These are phyloP conservation scores for Carcina quercana DNA, from an alignment of 2,888 invertebrate species.

Conservation along the genomic window DNA sequence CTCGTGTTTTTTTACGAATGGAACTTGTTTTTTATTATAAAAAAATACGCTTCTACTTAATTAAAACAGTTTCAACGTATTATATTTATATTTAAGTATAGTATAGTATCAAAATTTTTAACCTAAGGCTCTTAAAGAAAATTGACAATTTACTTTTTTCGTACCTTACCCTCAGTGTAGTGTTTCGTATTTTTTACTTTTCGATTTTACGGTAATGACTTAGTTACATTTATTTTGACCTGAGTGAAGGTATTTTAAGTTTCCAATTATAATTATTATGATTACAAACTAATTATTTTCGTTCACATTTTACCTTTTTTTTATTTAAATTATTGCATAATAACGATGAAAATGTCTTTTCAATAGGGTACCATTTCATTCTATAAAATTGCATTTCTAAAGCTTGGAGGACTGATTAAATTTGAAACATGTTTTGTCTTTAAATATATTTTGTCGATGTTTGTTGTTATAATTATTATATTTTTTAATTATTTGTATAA, in stretches of 20 bases:
- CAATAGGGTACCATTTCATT: constrained; percentile 53
- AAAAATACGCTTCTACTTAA: constrained; percentile 69
- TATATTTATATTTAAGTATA: constrained; percentile 70
- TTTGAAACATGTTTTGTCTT: constrained; percentile 72
- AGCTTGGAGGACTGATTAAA: constrained; percentile 69
- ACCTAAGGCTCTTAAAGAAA: constrained; percentile 59
- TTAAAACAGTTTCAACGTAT: constrained; percentile 66
- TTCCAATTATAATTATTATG: constrained; percentile 40
- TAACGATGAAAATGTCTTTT: constrained; percentile 54
- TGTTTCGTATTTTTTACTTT: constrained; percentile 31
- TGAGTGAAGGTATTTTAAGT: constrained; percentile 48
- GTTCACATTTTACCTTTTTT: constrained; percentile 31
- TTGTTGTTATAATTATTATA: constrained; percentile 77
- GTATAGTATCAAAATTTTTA: constrained; percentile 57
- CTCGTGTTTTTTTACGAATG: constrained; percentile 36
- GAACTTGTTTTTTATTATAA: constrained; percentile 42
- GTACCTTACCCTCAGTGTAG: constrained; percentile 30
- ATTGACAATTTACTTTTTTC: constrained; percentile 69
- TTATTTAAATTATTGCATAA: constrained; percentile 65
- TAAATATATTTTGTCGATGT: constrained; percentile 75
- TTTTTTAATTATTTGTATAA: constrained; percentile 81
- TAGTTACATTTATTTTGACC: constrained; percentile 44
- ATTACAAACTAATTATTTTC: constrained; percentile 27
- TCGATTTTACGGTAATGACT: constrained; percentile 35
- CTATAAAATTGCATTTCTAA: constrained; percentile 72